A percentile compares a stretch with the other conserved stretches of the same genome.
Conservation (phyloP, 1,140 invertebrate species). For the Lepidurus packardi region DNA sequence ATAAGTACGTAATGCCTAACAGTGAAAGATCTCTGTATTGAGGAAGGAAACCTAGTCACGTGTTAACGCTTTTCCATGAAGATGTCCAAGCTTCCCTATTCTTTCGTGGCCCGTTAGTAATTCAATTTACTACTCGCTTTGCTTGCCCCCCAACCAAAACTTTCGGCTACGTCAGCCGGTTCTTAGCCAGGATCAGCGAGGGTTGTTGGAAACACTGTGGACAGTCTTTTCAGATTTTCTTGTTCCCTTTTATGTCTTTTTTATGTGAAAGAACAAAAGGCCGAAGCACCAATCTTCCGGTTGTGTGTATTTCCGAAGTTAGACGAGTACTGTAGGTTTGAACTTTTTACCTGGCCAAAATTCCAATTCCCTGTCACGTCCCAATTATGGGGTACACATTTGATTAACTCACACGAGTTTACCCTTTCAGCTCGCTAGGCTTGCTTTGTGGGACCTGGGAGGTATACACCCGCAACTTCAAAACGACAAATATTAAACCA, state of each 20-base stretch:
- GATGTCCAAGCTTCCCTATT: neutral
- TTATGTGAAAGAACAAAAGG: too few relatives aligned
- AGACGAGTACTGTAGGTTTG: neutral
- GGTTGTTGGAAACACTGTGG: too few relatives aligned
- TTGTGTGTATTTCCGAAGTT: neutral
- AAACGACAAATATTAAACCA: too few relatives aligned
- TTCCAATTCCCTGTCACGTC: slow-evolving; percentile 10
- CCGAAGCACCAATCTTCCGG: neutral
- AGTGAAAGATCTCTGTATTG: too few relatives aligned
- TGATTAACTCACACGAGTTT: neutral
- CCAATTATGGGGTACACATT: neutral
- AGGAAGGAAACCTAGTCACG: neutral
- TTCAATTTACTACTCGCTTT: neutral
- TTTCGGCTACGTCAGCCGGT: neutral
- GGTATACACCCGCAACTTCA: too few relatives aligned
- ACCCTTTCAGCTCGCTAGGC: slow-evolving; percentile 5
- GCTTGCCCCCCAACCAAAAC: neutral
- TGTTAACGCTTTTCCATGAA: neutral
- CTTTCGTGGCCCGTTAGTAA: neutral
- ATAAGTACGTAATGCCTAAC: too few relatives aligned
- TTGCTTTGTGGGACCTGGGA: neutral
- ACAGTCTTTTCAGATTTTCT: too few relatives aligned
- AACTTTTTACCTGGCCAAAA: neutral
- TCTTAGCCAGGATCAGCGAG: neutral
- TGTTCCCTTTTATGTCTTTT: too few relatives aligned